Evolutionary conservation across 2,113 vertebrate species (phyloP).

Genomic region (Lynx canadensis): DNA sequence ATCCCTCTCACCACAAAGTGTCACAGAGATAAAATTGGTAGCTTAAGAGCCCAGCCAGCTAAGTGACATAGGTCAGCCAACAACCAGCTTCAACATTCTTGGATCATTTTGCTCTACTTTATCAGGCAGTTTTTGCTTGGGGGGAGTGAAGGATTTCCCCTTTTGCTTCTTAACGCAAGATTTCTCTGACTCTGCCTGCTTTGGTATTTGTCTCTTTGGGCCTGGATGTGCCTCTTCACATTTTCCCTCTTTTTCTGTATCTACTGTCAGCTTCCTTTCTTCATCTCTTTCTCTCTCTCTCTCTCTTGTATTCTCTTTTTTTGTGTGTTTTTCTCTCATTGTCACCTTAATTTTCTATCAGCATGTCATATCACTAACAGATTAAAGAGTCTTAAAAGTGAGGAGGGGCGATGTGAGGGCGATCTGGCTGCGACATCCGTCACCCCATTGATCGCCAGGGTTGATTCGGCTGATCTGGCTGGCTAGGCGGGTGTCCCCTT

Average conservation of each 20-base stretch:
- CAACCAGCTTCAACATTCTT: neutral
- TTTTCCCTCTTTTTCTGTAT: neutral
- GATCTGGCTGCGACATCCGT: neutral
- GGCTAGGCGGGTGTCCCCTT: neutral
- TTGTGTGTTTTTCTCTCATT: neutral
- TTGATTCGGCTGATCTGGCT: neutral
- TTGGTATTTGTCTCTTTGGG: neutral
- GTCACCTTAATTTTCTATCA: slow-evolving; percentile 9
- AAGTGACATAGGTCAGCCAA: neutral
- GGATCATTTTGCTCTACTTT: neutral
- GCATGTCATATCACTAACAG: neutral
- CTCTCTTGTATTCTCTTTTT: too few species aligned
- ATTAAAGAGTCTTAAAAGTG: neutral
- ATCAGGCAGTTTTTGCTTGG: neutral
- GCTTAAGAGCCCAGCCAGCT: neutral
- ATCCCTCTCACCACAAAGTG: fast-evolving
- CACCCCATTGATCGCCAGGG: neutral
- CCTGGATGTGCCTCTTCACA: neutral
- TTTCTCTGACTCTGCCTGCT: neutral
- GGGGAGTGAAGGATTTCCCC: neutral
- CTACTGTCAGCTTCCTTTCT: neutral
- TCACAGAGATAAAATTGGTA: neutral
- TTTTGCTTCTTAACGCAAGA: neutral
- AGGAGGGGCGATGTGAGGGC: neutral
- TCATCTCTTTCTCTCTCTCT: neutral